Base-by-base conservation (phyloP, 2,888 invertebrate genomes). In the Acrobasis repandana region DNA sequence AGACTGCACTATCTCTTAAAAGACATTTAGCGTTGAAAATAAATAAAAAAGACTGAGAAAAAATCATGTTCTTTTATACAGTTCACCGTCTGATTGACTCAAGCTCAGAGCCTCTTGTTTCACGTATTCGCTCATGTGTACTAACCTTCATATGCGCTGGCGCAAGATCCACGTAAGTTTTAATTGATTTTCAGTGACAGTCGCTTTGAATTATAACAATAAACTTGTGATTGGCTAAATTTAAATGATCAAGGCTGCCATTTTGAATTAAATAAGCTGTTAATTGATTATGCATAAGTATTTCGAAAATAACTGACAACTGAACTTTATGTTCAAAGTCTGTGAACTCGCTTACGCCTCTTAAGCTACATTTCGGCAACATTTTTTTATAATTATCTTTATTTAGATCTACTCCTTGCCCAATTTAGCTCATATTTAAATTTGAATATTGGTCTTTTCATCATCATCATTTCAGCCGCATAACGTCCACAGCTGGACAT, bases 121-220 rank as follows among this genome's bases (percentile, higher is more conserved):
- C 10, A 54, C n/a, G 16, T 54, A 9, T 16, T 54, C 43, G 38
- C 38, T 54, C 54, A 54, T 54, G 54, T 11, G 18, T 9, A 9
- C 2, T 20, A 20, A 16, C 38, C 54, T 54, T 54, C 38, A 14
- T 18, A 38, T 54, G 38, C 11, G 50, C 54, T 54, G 38, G 38
- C 38, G 54, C 54, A 54, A 54, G 38, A 54, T 34, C 20, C 38
- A 54, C 18, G 54, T 38, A 38, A 18, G 16, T 54, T 54, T 54
- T 54, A 54, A 54, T 54, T 54, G 54, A 54, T 54, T 54, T 54
- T 54, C 54, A 20, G 38, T 54, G 54, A 54, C 54, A 54, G 52
- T 38, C 16, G 54, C 38, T 54, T 54, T 54, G 54, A 54, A 54
- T 54, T 38, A 54, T 54, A 54, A 54, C 54, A 54, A 54, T 54